These are phyloP conservation scores for Cerastoderma edule DNA, from an alignment of 2,888 invertebrate species.

Conservation along the genomic window DNA sequence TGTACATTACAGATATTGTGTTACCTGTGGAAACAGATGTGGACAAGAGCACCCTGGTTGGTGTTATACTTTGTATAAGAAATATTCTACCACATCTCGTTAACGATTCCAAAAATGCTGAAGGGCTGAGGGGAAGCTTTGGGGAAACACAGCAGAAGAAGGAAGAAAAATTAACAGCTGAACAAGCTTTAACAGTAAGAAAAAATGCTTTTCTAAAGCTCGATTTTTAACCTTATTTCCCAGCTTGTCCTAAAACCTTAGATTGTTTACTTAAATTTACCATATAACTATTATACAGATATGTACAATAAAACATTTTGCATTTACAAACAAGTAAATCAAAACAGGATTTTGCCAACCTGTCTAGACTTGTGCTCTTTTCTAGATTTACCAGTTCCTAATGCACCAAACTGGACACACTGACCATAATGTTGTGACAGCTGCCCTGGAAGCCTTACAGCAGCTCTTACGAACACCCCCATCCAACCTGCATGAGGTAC, in stretches of 20 bases:
- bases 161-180: slow-evolving; percentile 72
- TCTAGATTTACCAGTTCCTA: slow-evolving; percentile 84
- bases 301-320: no score
- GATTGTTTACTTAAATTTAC: no score
- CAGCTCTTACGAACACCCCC: slow-evolving; percentile 87
- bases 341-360: no score
- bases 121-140: slow-evolving; percentile 80
- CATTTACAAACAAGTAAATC: no score
- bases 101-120: slow-evolving; percentile 62
- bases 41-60: slow-evolving; percentile 86
- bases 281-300: no score
- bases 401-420: slow-evolving; percentile 86
- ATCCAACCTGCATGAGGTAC: slow-evolving; percentile 85
- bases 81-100: slow-evolving; percentile 86
- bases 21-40: slow-evolving; percentile 86
- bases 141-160: slow-evolving; percentile 71
- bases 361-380: no score
- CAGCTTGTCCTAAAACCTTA: neutral
- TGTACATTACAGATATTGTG: slow-evolving; percentile 85
- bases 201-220: neutral
- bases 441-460: slow-evolving; percentile 91
- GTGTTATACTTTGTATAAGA: slow-evolving; percentile 88
- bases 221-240: neutral
- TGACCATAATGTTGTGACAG: slow-evolving; percentile 95
- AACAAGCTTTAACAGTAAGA: slow-evolving; percentile 73